These are phyloP conservation scores for Machimus rusticus DNA, from an alignment of 2,888 invertebrate species.

Conservation along the genomic window DNA sequence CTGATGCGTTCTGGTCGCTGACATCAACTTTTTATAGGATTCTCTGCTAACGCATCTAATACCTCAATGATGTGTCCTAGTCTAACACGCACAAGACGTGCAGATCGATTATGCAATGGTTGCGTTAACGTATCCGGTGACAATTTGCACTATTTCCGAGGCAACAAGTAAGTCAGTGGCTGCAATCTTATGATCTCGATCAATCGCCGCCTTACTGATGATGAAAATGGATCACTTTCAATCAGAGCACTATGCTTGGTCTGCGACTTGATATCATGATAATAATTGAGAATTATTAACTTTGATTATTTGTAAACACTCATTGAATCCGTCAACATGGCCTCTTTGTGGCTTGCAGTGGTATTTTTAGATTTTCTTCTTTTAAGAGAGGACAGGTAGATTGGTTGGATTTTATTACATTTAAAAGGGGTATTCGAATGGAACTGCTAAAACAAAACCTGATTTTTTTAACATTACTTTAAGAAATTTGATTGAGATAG, in stretches of 20 bases:
- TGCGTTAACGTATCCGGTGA: conserved; percentile 14
- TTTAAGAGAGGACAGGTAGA: neutral
- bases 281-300: neutral
- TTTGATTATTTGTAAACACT: neutral
- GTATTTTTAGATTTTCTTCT: neutral
- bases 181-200: conserved; percentile 14
- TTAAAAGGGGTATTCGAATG: neutral
- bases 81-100: neutral
- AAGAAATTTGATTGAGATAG: no score
- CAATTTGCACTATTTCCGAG: neutral
- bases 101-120: neutral
- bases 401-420: neutral
- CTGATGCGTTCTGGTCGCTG: conserved; percentile 19
- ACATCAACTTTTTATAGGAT: conserved; percentile 36
- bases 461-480: neutral
- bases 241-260: neutral
- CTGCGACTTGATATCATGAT: conserved; percentile 11
- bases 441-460: neutral
- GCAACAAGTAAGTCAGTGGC: neutral
- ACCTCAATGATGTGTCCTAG: neutral
- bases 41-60: neutral
- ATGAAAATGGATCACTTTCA: conserved; percentile 26
- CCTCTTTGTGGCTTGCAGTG: conserved; percentile 20
- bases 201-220: conserved; percentile 2
- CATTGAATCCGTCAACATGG: neutral